Conservation (phyloP, 2,113 vertebrate species). For the Sinocyclocheilus grahami region DNA sequence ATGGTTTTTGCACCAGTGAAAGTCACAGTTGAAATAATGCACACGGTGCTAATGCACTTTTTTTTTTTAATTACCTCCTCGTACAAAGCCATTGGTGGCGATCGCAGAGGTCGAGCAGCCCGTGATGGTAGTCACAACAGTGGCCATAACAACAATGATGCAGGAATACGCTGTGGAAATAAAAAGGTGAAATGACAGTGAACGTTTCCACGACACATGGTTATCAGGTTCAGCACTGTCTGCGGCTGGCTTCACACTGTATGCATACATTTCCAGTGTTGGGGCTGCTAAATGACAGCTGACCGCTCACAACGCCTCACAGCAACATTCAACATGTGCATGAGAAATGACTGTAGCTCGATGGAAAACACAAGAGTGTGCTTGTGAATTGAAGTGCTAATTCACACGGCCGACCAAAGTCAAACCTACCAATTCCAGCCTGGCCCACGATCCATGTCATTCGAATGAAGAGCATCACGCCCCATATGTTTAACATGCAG, state of each 20-base stretch:
- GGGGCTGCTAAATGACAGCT: conserved; percentile 13
- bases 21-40: too few species aligned
- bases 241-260: not conserved
- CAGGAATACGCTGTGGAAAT: conserved; percentile 81
- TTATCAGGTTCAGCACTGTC: not conserved
- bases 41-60: not conserved
- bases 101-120: conserved; percentile 97
- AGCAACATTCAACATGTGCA: conserved; percentile 64
- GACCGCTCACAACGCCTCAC: conserved; percentile 53
- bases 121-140: conserved; percentile 95
- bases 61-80: conserved; percentile 83
- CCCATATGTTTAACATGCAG: conserved; percentile 99
- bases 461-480: conserved; percentile 99
- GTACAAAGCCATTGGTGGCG: conserved; percentile 96
- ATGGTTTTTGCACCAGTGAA: not conserved
- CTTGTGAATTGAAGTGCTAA: conserved; percentile 54
- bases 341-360: conserved; percentile 50
- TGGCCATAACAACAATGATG: conserved; percentile 89
- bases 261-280: not conserved
- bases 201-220: not conserved
- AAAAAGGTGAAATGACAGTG: conserved; percentile 44
- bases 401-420: conserved; percentile 35
- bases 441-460: conserved; percentile 98
- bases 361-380: conserved; percentile 42
- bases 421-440: conserved; percentile 90